Evolutionary conservation across 2,797 vertebrate genomes (phyloP).

Genomic region (Onychomys arenicola): DNA sequence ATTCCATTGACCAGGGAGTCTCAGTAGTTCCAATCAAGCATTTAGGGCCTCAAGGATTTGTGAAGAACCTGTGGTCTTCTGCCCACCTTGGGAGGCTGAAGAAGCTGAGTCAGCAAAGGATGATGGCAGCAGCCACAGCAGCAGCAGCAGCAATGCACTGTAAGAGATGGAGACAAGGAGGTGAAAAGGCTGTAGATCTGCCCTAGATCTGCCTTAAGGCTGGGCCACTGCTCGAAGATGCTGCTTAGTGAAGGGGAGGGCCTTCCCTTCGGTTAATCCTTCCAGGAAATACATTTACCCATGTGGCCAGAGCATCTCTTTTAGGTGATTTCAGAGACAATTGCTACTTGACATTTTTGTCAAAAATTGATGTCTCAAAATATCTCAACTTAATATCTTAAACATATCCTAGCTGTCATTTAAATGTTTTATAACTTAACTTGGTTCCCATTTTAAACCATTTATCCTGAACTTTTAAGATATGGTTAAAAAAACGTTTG

Average conservation of each 20-base stretch:
- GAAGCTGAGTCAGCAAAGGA: background rate
- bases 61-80: background rate
- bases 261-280: background rate
- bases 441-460: background rate
- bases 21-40: background rate
- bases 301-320: background rate
- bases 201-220: background rate
- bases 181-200: background rate
- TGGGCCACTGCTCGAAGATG: background rate
- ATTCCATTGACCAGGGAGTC: background rate
- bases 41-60: background rate
- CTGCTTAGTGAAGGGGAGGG: background rate
- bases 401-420: background rate
- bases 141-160: background rate
- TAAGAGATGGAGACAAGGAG: background rate
- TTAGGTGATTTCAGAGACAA: background rate
- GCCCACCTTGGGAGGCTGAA: background rate
- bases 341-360: constrained; percentile 48
- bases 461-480: background rate
- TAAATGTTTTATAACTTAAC: constrained; percentile 18
- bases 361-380: constrained; percentile 4
- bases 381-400: background rate
- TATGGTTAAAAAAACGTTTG: background rate
- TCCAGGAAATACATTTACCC: background rate
- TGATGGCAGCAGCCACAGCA: too few species aligned